Evolutionary conservation across 2,888 invertebrate species (phyloP).

Genomic region (Chrysolina haemoptera): DNA sequence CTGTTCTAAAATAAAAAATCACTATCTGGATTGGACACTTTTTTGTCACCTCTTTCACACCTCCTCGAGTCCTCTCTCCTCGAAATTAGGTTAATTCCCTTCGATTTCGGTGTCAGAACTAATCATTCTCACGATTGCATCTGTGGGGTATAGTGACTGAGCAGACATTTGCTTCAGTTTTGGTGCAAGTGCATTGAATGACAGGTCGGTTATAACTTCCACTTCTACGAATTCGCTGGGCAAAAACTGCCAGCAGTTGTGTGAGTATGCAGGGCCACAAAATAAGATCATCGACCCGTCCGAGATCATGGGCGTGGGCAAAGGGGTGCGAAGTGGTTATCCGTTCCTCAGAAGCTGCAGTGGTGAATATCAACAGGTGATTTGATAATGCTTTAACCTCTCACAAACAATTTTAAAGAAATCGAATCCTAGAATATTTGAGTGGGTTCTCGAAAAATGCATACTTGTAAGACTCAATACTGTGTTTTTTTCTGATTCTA

Average conservation of each 20-base stretch:
- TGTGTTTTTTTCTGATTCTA: too few relatives aligned
- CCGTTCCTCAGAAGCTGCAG: too few relatives aligned
- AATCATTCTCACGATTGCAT: conserved; percentile 7
- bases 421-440: too few relatives aligned
- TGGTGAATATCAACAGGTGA: too few relatives aligned
- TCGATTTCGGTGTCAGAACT: conserved; percentile 12
- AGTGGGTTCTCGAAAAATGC: too few relatives aligned
- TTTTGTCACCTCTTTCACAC: too few relatives aligned
- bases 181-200: conserved; percentile 55
- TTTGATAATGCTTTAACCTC: too few relatives aligned
- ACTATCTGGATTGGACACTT: background rate
- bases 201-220: conserved; percentile 61
- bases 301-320: conserved; percentile 39
- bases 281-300: conserved; percentile 64
- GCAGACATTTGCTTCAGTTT: conserved; percentile 31
- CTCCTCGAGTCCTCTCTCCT: background rate
- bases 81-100: conserved; percentile 16
- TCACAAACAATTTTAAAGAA: too few relatives aligned
- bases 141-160: conserved; percentile 13
- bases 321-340: background rate
- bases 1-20: background rate
- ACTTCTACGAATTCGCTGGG: conserved; percentile 63
- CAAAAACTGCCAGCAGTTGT: conserved; percentile 64
- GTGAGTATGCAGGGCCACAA: conserved; percentile 61
- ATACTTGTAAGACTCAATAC: too few relatives aligned